phyloP scores from a whole-genome alignment of 2,113 vertebrate species.

The Dromaius novaehollandiae region DNA sequence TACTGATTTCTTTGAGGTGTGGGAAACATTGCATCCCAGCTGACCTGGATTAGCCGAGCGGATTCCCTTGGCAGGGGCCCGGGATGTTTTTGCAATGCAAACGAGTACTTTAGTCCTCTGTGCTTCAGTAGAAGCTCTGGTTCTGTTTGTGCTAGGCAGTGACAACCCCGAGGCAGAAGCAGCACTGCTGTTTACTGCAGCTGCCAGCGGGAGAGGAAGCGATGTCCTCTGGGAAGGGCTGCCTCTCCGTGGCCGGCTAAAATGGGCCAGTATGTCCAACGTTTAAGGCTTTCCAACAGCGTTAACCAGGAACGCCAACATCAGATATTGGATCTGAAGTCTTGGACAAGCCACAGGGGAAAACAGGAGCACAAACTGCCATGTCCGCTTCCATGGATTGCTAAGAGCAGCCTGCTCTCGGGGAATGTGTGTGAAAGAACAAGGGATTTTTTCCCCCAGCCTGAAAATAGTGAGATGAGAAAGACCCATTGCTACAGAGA shows the following conservation, averaged over 20 bases:
- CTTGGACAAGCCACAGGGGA: background rate
- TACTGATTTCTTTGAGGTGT: background rate
- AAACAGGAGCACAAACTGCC: background rate
- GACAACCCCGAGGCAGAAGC: background rate
- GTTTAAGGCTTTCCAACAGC: accelerated
- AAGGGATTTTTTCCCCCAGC: background rate
- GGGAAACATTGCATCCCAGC: background rate
- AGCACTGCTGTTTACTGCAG: accelerated
- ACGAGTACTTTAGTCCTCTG: background rate
- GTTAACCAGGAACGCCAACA: accelerated
- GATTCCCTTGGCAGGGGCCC: background rate
- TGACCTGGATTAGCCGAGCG: background rate
- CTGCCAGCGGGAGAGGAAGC: background rate
- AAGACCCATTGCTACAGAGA: background rate
- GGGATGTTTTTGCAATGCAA: background rate
- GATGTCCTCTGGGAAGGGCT: background rate
- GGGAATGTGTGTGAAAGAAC: background rate
- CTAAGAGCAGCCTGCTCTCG: accelerated
- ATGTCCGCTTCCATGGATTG: background rate
- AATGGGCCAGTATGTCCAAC: background rate
- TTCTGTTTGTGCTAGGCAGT: background rate
- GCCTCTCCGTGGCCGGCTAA: background rate
- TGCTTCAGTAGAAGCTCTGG: background rate
- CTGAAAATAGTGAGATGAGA: background rate
- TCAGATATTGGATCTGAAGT: accelerated